Evolutionary conservation across 2,888 invertebrate species (phyloP).

Genomic region (Pyrochroa serraticornis): DNA sequence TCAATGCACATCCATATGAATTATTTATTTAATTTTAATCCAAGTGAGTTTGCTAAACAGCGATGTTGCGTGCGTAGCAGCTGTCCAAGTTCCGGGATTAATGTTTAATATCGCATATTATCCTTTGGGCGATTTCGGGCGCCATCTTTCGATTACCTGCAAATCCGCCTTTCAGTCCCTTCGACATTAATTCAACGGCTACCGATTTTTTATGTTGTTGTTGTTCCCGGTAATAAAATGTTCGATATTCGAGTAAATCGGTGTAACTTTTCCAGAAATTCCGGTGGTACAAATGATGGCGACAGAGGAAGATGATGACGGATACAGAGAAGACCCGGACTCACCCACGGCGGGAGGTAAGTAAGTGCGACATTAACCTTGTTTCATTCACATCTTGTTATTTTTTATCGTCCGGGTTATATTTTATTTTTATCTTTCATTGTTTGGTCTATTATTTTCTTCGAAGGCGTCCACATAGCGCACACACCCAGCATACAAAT

Average conservation of each 20-base stretch:
- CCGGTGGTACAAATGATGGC: slow-evolving; percentile 74
- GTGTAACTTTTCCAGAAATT: slow-evolving; percentile 65
- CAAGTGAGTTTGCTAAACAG: no score
- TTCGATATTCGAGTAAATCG: slow-evolving; percentile 7
- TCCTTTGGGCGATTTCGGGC: no score
- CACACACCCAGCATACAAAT: no score
- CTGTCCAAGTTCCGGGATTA: no score
- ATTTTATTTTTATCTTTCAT: slow-evolving; percentile 9
- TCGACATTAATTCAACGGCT: neutral
- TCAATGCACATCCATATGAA: no score
- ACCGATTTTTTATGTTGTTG: neutral
- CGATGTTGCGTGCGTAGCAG: no score
- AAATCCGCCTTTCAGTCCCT: neutral
- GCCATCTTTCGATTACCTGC: no score
- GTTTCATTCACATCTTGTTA: slow-evolving; percentile 35
- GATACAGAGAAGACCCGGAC: slow-evolving; percentile 67
- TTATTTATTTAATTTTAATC: no score
- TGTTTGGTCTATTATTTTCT: neutral
- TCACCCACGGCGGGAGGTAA: slow-evolving; percentile 75
- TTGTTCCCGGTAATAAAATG: neutral
- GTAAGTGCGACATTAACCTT: slow-evolving; percentile 67
- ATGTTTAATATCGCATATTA: no score
- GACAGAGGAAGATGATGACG: slow-evolving; percentile 66
- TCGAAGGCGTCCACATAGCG: neutral
- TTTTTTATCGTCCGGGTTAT: slow-evolving; percentile 29